A percentile compares a stretch with the other conserved stretches of the same genome.
Evolutionary conservation across 2,113 vertebrate genomes (phyloP).

Genomic region (Balaeniceps rex): DNA sequence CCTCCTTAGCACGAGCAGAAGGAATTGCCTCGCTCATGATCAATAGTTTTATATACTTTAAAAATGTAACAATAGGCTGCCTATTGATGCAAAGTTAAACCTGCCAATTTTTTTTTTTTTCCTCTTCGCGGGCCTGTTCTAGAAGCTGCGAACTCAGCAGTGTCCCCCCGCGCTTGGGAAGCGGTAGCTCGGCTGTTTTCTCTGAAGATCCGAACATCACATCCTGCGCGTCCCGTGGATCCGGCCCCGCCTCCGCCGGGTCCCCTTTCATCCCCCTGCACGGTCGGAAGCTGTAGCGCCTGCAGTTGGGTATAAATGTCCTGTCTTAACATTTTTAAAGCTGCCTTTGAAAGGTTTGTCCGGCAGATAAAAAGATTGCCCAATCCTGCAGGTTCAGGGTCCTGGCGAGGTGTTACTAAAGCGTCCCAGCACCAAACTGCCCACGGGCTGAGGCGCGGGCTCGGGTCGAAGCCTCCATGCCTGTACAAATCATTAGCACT

Average conservation of each 20-base stretch:
- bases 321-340: neutral
- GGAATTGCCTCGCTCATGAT: neutral
- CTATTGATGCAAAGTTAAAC: neutral
- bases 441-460: neutral
- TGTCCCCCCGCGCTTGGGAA: neutral
- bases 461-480: neutral
- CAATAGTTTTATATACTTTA: neutral
- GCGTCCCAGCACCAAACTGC: neutral
- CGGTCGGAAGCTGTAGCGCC: neutral
- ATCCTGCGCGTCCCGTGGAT: neutral
- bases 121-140: neutral
- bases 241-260: rapidly evolving
- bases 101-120: neutral
- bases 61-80: neutral
- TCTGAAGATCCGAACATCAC: neutral
- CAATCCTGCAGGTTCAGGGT: neutral
- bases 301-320: neutral
- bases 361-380: neutral
- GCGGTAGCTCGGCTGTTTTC: neutral
- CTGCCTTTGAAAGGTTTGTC: neutral
- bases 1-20: neutral
- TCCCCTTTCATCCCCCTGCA: neutral
- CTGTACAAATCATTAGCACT: neutral
- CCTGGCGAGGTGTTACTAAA: neutral
- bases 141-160: neutral